These are phyloP conservation scores for Hozukius guyotensis DNA, from an alignment of 2,797 vertebrate species.

Conservation along the genomic window DNA sequence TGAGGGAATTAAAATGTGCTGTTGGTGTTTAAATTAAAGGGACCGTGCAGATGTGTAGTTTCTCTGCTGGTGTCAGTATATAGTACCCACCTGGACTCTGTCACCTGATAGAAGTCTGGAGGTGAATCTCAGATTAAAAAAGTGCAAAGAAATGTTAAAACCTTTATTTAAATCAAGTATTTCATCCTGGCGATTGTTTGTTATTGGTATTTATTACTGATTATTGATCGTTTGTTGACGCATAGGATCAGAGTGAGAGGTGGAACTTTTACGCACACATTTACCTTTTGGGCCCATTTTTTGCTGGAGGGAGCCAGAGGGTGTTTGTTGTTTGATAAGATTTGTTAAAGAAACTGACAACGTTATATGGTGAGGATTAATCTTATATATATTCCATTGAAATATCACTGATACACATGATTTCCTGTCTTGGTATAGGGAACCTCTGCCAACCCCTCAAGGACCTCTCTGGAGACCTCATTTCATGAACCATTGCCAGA, in stretches of 20 bases:
- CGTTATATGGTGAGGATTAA: not conserved
- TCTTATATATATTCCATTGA: not conserved
- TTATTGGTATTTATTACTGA: not conserved
- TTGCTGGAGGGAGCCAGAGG: not conserved
- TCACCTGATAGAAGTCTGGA: not conserved
- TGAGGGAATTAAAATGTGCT: not conserved
- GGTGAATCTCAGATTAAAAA: not conserved
- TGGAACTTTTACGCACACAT: not conserved
- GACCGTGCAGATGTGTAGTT: not conserved
- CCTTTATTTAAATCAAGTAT: not conserved
- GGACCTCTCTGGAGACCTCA: not conserved
- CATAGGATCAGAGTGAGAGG: not conserved
- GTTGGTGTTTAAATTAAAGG: constrained; percentile 14
- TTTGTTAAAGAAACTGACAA: not conserved
- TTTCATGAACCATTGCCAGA: no score
- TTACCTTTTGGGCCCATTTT: not conserved
- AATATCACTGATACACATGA: not conserved
- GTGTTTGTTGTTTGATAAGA: not conserved
- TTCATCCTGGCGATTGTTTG: not conserved
- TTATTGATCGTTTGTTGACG: not conserved
- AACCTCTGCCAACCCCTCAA: not conserved
- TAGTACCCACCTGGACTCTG: not conserved
- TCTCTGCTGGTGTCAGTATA: not conserved
- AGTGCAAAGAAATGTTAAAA: not conserved
- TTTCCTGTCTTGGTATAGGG: not conserved